Base-by-base conservation (phyloP, 2,888 invertebrate genomes). In the Chouioia cunea region DNA sequence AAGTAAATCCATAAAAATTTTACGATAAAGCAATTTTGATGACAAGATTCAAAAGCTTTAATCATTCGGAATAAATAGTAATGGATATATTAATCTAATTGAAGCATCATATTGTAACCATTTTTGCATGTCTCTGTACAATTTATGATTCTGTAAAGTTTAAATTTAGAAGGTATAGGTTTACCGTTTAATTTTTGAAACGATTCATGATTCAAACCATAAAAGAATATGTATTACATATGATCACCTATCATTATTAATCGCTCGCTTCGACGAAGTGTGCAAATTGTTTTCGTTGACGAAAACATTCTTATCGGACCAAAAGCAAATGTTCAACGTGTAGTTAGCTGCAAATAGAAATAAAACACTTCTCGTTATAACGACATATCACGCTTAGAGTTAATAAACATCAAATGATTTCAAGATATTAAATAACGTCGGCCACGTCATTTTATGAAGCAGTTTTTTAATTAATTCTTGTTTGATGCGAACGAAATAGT, bases 301-400 rank as follows among this genome's bases (percentile, higher is more conserved):
- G 63, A 68, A 63, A 67, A 67, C 67, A 14, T 54, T 63, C 8
- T 23, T 27, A 22, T 22, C 44, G 69, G 64, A 69, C 63, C 63
- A 69, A 69, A 56, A 57, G 63, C 62, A 56, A 36, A 62, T 62
- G 43, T 62, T 62, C 22, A 62, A 57, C 65, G 12, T 14, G 44
- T 54, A 60, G 48, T 56, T 63, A 69, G 63, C 43, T 63, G 15
- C 36, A 10, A 8, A 36, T 57, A 69, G 50, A 12, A 36, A 57
- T 69, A 48, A 63, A 63, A 63, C 22, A 63, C 57, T 57, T 63
- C 54, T 65, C 50, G 57, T 53, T 20, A 48, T 8, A 46, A 60
- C 58, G 12, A 60, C 60, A 60, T 67, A 62, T 62, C 47, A 23
- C 18, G 18, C 22, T 50, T 52, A 44, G 4, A 36, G 44, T 57